Base-by-base conservation (phyloP, 1,140 invertebrate genomes). In the Brachionus rubens region DNA sequence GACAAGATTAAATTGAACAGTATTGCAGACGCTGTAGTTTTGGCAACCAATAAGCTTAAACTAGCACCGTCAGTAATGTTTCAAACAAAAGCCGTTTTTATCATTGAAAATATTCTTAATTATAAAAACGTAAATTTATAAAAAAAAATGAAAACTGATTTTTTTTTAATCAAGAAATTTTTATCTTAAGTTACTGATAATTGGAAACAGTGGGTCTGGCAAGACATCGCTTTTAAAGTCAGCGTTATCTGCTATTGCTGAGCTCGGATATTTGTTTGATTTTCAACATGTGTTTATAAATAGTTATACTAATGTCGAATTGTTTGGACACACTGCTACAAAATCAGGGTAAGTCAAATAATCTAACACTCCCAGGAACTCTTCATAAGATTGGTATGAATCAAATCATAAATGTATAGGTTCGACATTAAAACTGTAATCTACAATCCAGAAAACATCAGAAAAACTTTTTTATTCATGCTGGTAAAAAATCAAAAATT, bases 201-300 rank as follows among this genome's bases (percentile, higher is more conserved):
- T 72, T 21, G 68, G 68, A 2, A 48, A 48, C 48, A 72, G 68
- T 54, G 68, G 68, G 14, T 50, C 16, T 54, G 68, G 68, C n/a
- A 72, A 72, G 41, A 72, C 46, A 10, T 72, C 68, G 14, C 19
- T 72, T 12, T 24, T 72, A 54, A 72, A 72, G 26, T 50, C 68
- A 21, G 68, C 68, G 0, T 40, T 72, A 14, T 9, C 46, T 19
- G 50, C 46, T 28, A 28, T 72, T 9, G 16, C 68, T 9, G 46
- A 50, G 14, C 47, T 72, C 16, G 68, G 68, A 9, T 54, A 72
- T 16, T 28, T 14, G 1, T 50, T 72, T 36, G 50, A 72, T 40
- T 48, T 36, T 33, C 46, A 48, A 14, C 46, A 54, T 54, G 46
- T 72, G 10, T 72, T 50, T 54, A 48, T 72, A n/a, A 54, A 72